phyloP scores from a whole-genome alignment of 2,113 vertebrate genomes.

The Carassius gibelio region DNA sequence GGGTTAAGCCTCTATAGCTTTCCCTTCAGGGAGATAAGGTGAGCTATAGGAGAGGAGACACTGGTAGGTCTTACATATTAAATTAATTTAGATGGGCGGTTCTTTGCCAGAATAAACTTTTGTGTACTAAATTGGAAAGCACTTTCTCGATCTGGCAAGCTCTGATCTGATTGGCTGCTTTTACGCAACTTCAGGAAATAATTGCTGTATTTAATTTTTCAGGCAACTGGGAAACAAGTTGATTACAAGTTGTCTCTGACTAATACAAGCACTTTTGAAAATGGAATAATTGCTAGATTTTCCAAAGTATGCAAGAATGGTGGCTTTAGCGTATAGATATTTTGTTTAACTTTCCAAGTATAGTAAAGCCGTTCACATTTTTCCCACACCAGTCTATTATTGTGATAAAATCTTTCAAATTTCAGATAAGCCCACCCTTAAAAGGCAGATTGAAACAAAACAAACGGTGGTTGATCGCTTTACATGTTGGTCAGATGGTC shows the following conservation, averaged over 20 bases:
- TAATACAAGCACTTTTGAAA: neutral
- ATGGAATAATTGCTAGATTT: neutral
- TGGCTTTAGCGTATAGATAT: neutral
- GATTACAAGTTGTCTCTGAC: neutral
- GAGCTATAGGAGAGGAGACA: neutral
- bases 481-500: neutral
- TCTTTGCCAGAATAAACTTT: too few species aligned
- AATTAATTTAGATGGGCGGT: too few species aligned
- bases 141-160: too few species aligned
- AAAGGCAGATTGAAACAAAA: neutral
- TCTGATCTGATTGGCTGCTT: too few species aligned
- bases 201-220: too few species aligned
- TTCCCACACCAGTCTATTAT: neutral
- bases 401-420: neutral
- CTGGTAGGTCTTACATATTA: neutral
- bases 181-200: too few species aligned
- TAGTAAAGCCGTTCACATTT: neutral
- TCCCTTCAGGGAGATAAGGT: neutral
- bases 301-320: neutral
- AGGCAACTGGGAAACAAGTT: too few species aligned
- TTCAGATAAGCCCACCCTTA: neutral
- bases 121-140: too few species aligned
- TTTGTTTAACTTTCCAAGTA: neutral
- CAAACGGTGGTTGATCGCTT: neutral
- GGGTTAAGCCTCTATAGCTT: too few species aligned